phyloP scores from a whole-genome alignment of 2,888 invertebrate species.

The Agrotis ipsilon region DNA sequence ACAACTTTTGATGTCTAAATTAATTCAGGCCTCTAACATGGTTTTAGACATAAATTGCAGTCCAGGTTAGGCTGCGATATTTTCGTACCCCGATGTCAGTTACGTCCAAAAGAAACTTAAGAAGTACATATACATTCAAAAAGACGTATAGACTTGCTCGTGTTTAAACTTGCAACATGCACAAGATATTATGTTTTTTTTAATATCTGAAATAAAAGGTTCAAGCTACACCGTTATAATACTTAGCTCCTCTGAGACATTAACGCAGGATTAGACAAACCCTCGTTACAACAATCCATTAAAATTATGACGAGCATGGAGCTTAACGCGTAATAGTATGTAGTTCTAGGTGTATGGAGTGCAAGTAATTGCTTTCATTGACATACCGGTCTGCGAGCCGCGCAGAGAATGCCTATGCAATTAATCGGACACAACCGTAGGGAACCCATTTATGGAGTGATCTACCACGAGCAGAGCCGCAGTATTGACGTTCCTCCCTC shows the following conservation, averaged over 20 bases:
- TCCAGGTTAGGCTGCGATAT: too few species aligned
- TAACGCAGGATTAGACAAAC: neutral
- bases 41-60: too few species aligned
- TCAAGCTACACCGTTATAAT: too few species aligned
- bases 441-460: slow-evolving; percentile 77
- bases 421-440: slow-evolving; percentile 85
- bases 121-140: too few species aligned
- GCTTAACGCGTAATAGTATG: slow-evolving; percentile 51
- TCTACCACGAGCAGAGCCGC: slow-evolving; percentile 58
- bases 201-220: too few species aligned
- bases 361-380: slow-evolving; percentile 88
- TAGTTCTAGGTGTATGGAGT: slow-evolving; percentile 69
- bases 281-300: slow-evolving; percentile 70
- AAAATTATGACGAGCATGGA: slow-evolving; percentile 42
- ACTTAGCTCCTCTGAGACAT: neutral
- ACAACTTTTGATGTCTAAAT: too few species aligned
- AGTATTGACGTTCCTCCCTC: slow-evolving; percentile 62
- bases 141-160: too few species aligned
- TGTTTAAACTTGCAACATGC: too few species aligned
- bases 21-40: too few species aligned
- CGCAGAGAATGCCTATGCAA: slow-evolving; percentile 85
- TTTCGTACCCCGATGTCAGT: too few species aligned
- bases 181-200: too few species aligned
- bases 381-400: slow-evolving; percentile 80
- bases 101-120: too few species aligned